Evolutionary conservation across 2,113 vertebrate species (phyloP).

Genomic region (Okapia johnstoni): DNA sequence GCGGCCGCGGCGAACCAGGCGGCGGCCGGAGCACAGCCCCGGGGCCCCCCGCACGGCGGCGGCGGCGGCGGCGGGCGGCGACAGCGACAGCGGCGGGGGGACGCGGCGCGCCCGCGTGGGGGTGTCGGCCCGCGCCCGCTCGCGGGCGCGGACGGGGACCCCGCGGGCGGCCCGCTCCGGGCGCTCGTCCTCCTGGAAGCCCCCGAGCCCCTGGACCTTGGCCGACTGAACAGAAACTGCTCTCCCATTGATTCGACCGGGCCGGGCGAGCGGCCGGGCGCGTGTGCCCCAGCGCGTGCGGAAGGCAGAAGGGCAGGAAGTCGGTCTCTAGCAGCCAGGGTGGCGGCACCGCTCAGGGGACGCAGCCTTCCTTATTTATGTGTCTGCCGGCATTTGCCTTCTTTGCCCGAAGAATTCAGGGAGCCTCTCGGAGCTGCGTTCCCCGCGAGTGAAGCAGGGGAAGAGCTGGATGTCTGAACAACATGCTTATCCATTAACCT

Average conservation of each 20-base stretch:
- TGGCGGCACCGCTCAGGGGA: constrained; percentile 25
- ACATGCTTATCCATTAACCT: constrained; percentile 73
- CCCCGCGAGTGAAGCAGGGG: constrained; percentile 61
- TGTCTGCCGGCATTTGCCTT: constrained; percentile 73
- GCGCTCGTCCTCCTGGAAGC: constrained; percentile 20
- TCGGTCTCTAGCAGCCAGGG: constrained; percentile 18
- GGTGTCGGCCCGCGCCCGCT: background rate
- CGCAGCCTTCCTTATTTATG: constrained; percentile 68
- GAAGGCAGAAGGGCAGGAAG: constrained; percentile 65
- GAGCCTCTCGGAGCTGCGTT: constrained; percentile 60
- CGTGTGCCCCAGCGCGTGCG: constrained; percentile 51
- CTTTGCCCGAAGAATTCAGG: constrained; percentile 77
- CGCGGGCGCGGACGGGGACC: constrained; percentile 10
- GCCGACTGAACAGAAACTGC: background rate
- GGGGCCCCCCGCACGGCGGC: background rate
- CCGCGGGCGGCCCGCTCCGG: background rate
- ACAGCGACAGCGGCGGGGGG: background rate
- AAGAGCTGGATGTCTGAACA: constrained; percentile 69
- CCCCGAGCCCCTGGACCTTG: background rate
- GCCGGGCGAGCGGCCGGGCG: background rate
- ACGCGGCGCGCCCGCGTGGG: background rate
- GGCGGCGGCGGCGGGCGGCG: background rate
- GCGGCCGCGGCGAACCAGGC: constrained; percentile 11
- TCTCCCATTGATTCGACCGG: constrained; percentile 1
- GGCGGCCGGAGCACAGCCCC: background rate